Percentiles rank a stretch among this genome's conserved stretches.
Evolutionary conservation across 2,797 vertebrate genomes (phyloP).

Genomic region (Synaphobranchus kaupii): DNA sequence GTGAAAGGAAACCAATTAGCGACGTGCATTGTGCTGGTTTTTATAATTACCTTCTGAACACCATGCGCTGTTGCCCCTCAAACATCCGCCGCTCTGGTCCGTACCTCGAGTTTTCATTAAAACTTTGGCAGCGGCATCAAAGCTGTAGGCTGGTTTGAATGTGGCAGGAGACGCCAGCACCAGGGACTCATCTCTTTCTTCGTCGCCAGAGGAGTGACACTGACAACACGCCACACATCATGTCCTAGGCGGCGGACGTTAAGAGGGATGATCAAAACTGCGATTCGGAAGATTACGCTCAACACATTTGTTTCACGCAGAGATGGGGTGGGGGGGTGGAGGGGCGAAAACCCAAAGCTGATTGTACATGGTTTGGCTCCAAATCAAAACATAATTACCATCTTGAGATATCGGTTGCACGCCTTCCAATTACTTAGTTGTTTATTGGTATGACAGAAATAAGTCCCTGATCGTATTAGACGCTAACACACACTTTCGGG

Average conservation of each 20-base stretch:
- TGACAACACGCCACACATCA: slow-evolving; percentile 16
- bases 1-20: slow-evolving; percentile 30
- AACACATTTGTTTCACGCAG: slow-evolving; percentile 2
- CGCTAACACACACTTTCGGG: slow-evolving; percentile 26
- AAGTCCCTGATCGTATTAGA: slow-evolving; percentile 34
- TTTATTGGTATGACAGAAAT: slow-evolving; percentile 34
- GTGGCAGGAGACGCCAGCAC: not conserved
- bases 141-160: not conserved
- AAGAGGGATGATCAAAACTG: slow-evolving; percentile 7
- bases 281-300: slow-evolving; percentile 23
- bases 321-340: not conserved
- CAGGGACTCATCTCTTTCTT: not conserved
- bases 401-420: slow-evolving; percentile 32
- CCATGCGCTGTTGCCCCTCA: slow-evolving; percentile 13
- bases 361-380: slow-evolving; percentile 19
- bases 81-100: not conserved
- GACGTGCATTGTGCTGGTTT: not conserved
- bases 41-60: slow-evolving; percentile 14
- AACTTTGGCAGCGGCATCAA: slow-evolving; percentile 26
- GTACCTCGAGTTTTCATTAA: slow-evolving; percentile 7
- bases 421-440: slow-evolving; percentile 38
- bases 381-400: slow-evolving; percentile 33
- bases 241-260: not conserved
- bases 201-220: slow-evolving; percentile 13
- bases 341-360: not conserved